Percentiles rank a stretch among this genome's conserved stretches.
Conservation (phyloP, 2,113 vertebrate genomes). For the Falco punctatus region DNA sequence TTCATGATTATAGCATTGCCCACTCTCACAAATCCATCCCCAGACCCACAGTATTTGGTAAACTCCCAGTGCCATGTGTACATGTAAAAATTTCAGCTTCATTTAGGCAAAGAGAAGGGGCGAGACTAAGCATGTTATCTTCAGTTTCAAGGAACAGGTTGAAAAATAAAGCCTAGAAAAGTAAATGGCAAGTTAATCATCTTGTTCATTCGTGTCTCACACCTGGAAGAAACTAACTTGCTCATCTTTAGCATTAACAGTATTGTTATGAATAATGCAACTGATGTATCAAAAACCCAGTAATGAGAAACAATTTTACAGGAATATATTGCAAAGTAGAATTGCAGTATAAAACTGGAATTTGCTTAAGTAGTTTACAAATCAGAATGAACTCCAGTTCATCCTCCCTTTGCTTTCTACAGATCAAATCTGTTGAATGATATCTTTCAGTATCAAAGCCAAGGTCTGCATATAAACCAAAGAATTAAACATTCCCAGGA, state of each 20-base stretch:
- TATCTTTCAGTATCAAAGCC: neutral
- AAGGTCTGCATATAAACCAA: neutral
- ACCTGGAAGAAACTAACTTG: neutral
- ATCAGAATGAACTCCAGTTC: neutral
- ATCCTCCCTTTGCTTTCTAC: neutral
- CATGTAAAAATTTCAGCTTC: neutral
- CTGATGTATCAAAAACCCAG: neutral
- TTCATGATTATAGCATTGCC: neutral
- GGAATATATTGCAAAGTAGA: neutral
- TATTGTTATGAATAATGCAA: neutral
- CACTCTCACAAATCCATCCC: neutral
- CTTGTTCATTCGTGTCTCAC: neutral
- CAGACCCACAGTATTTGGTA: neutral
- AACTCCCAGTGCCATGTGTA: neutral
- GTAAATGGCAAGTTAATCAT: neutral
- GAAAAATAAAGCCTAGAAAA: neutral
- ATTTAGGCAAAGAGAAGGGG: neutral
- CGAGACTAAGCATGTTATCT: neutral
- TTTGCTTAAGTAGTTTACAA: neutral
- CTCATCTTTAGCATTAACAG: neutral
- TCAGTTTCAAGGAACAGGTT: neutral
- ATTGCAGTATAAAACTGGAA: neutral
- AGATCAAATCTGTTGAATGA: neutral
- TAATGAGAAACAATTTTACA: neutral
- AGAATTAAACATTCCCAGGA: neutral